These are phyloP conservation scores for Leptinotarsa tumamoca DNA, from an alignment of 2,888 invertebrate species.

Conservation along the genomic window DNA sequence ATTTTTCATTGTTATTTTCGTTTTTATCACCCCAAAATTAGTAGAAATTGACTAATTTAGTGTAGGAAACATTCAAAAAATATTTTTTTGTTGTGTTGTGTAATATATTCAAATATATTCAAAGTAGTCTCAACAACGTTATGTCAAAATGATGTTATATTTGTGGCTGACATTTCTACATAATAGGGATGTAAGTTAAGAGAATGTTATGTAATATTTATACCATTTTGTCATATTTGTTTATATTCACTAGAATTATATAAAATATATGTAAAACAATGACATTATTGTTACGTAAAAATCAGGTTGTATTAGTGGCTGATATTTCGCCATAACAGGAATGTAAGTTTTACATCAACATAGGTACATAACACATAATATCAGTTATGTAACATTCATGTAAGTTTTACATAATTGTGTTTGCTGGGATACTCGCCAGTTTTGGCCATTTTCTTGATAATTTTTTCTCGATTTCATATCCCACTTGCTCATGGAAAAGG, in stretches of 20 bases:
- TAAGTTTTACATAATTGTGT: constrained; percentile 8
- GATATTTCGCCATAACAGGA: neutral
- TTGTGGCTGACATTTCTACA: neutral
- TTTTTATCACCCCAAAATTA: too few species aligned
- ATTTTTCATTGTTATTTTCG: too few species aligned
- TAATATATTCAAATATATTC: neutral
- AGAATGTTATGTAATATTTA: constrained; percentile 10
- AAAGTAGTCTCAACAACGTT: neutral
- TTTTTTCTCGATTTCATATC: too few species aligned
- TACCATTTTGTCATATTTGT: neutral
- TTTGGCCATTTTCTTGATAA: too few species aligned
- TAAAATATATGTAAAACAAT: neutral
- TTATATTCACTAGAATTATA: neutral
- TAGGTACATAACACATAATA: neutral
- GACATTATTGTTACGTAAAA: constrained; percentile 3
- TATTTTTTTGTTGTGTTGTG: too few species aligned
- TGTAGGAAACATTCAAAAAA: too few species aligned
- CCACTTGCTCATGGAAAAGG: too few species aligned
- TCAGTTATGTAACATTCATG: neutral
- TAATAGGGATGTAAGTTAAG: neutral
- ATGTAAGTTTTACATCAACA: neutral
- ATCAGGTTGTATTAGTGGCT: neutral
- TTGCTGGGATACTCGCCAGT: neutral
- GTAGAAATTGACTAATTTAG: too few species aligned
- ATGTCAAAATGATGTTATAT: neutral